Conservation (phyloP, 1,140 invertebrate genomes). For the Platyura marginata region DNA sequence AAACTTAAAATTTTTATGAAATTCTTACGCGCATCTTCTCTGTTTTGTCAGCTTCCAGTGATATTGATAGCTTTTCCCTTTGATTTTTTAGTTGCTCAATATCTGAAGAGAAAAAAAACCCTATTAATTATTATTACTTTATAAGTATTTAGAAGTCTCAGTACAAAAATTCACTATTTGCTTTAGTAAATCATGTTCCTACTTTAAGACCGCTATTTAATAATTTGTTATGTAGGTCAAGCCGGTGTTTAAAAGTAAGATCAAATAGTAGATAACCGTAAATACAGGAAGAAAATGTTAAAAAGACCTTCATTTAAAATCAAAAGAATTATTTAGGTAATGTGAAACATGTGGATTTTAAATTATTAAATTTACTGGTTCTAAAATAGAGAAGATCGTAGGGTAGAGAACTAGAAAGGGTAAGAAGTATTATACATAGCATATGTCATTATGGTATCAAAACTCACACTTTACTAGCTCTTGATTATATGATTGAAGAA, state of each 20-base stretch:
- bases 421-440: neutral
- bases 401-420: neutral
- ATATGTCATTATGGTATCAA: neutral
- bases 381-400: no score
- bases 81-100: neutral
- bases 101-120: neutral
- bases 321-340: neutral
- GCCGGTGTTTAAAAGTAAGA: no score
- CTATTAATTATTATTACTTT: no score
- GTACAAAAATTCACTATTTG: no score
- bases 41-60: neutral
- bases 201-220: no score
- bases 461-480: neutral
- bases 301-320: neutral
- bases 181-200: no score
- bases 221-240: no score
- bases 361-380: neutral
- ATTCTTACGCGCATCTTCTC: neutral
- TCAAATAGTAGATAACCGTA: no score
- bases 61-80: neutral
- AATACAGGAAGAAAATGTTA: neutral
- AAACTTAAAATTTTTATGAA: neutral
- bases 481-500: neutral
- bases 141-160: no score
- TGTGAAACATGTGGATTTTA: neutral